Conservation (phyloP, 1,140 invertebrate genomes). For the Coelopa frigida region DNA sequence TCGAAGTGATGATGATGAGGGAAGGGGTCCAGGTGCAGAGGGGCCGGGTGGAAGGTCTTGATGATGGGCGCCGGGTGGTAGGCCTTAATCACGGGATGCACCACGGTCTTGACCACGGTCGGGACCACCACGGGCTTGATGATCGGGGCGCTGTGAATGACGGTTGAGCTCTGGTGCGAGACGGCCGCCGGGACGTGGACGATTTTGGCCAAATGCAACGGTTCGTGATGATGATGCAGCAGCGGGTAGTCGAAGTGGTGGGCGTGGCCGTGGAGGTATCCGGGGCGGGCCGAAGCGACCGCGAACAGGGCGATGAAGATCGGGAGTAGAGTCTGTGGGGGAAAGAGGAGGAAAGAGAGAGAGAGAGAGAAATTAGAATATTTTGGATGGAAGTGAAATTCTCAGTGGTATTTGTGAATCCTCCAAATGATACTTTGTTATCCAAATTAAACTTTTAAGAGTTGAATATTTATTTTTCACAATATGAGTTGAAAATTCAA, state of each 20-base stretch:
- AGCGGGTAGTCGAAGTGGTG: slow-evolving; percentile 35
- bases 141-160: slow-evolving; percentile 38
- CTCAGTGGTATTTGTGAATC: not conserved
- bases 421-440: too few species aligned
- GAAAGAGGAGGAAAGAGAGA: not conserved
- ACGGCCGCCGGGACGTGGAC: slow-evolving; percentile 44
- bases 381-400: not conserved
- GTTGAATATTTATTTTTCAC: too few species aligned
- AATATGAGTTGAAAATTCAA: too few species aligned
- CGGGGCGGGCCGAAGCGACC: slow-evolving; percentile 30
- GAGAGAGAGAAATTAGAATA: not conserved
- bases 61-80: slow-evolving; percentile 36
- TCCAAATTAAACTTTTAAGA: too few species aligned
- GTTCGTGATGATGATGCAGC: slow-evolving; percentile 31
- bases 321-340: slow-evolving; percentile 19
- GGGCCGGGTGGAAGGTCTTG: slow-evolving; percentile 27
- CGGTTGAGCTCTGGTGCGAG: slow-evolving; percentile 48
- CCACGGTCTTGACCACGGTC: slow-evolving; percentile 32
- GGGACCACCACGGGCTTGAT: slow-evolving; percentile 38
- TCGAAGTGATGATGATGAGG: slow-evolving; percentile 32
- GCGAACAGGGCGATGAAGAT: slow-evolving; percentile 22
- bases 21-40: slow-evolving; percentile 28
- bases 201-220: slow-evolving; percentile 33
- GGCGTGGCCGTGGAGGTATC: slow-evolving; percentile 35
- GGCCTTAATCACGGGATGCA: slow-evolving; percentile 35